A percentile compares a stretch with the other conserved stretches of the same genome.
Conservation (phyloP, 2,113 vertebrate genomes). For the Sus scrofa region DNA sequence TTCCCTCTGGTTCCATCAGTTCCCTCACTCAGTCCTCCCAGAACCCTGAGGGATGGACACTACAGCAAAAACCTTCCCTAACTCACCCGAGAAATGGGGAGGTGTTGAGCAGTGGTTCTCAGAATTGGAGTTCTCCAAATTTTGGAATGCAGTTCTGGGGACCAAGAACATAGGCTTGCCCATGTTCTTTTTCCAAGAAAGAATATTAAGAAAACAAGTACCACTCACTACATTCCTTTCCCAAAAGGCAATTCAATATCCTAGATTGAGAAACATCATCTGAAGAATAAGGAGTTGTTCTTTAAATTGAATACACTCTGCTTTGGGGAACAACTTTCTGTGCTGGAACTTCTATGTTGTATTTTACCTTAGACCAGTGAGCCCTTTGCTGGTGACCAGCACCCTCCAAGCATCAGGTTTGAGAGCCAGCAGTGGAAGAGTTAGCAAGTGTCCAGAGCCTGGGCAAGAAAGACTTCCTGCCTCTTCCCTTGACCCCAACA, state of each 20-base stretch:
- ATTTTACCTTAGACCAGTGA: background rate
- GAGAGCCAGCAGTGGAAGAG: background rate
- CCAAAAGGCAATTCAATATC: constrained; percentile 15
- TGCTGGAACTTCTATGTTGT: background rate
- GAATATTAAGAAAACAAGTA: constrained; percentile 16
- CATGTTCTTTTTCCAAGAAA: constrained; percentile 1
- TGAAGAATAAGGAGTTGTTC: background rate
- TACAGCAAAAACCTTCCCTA: background rate
- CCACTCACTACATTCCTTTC: background rate
- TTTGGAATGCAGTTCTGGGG: background rate
- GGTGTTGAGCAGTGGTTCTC: background rate
- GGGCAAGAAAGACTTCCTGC: background rate
- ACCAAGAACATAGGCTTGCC: background rate
- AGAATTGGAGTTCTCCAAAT: background rate
- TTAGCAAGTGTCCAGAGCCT: background rate
- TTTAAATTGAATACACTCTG: constrained; percentile 3
- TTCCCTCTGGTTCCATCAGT: background rate
- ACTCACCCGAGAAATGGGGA: background rate
- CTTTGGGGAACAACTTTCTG: background rate
- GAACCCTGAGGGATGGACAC: background rate
- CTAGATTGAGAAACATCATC: background rate
- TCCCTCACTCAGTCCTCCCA: background rate
- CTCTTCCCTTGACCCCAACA: background rate
- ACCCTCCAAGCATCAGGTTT: background rate
- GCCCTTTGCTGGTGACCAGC: background rate